Conservation (phyloP, 2,888 invertebrate species). For the Neria commutata region DNA sequence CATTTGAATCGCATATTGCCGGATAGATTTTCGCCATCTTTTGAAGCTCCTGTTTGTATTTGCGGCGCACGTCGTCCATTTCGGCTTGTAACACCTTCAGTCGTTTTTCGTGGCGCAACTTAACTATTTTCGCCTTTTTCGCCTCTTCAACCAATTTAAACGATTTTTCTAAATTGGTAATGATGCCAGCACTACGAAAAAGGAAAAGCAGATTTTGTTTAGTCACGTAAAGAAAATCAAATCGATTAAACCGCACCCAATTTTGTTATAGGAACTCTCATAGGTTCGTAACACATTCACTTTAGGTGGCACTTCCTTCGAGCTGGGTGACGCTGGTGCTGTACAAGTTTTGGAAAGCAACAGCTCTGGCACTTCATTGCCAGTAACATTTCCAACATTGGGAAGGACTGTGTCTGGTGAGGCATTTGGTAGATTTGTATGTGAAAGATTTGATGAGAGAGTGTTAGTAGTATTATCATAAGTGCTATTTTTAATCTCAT, state of each 20-base stretch:
- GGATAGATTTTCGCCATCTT: conserved; percentile 53
- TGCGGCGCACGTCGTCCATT: conserved; percentile 43
- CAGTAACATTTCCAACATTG: too few relatives aligned
- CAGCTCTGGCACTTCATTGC: too few relatives aligned
- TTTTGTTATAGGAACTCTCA: conserved; percentile 51
- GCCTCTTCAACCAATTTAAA: conserved; percentile 52
- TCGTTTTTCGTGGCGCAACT: conserved; percentile 48
- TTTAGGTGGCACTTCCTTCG: conserved; percentile 30
- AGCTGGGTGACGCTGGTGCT: conserved; percentile 1
- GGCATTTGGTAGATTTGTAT: too few relatives aligned
- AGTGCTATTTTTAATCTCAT: too few relatives aligned
- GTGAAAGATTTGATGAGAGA: neutral
- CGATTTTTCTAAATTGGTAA: conserved; percentile 53
- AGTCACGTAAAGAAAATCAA: neutral
- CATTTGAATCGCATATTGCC: conserved; percentile 51
- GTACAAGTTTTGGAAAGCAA: too few relatives aligned
- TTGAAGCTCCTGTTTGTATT: conserved; percentile 47
- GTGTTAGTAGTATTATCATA: too few relatives aligned
- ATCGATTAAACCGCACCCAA: conserved; percentile 39
- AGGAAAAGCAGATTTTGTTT: neutral
- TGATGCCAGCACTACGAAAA: conserved; percentile 45
- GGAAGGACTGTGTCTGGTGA: too few relatives aligned
- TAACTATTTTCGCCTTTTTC: conserved; percentile 47
- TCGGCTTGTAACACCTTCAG: conserved; percentile 48
- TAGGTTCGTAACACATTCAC: conserved; percentile 46